Conservation (phyloP, 2,113 vertebrate species). For the human region DNA sequence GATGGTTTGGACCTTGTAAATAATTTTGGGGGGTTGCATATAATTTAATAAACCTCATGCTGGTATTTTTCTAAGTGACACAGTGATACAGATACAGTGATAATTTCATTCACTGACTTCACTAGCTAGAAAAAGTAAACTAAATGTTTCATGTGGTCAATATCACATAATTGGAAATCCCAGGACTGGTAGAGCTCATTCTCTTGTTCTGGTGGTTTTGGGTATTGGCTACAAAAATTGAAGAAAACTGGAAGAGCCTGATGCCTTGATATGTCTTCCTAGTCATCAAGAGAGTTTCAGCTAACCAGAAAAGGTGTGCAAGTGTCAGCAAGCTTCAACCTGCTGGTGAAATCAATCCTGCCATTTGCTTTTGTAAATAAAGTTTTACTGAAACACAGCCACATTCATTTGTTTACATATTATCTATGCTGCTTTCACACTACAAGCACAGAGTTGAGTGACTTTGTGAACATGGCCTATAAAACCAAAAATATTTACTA, state of each 20-base stretch:
- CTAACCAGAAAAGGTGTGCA: background rate
- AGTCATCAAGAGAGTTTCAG: background rate
- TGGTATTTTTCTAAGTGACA: background rate
- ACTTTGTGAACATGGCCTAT: background rate
- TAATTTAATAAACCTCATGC: background rate
- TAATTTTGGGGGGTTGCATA: background rate
- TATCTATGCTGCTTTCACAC: background rate
- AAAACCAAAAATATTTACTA: slow-evolving; percentile 30
- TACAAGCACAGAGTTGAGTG: background rate
- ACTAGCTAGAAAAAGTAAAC: background rate
- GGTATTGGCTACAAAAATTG: background rate
- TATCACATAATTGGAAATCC: background rate
- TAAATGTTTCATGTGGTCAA: background rate
- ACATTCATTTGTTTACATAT: background rate
- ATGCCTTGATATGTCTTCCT: background rate
- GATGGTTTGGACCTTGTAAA: background rate
- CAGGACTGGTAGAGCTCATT: background rate
- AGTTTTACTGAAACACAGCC: background rate
- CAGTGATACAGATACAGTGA: too few relatives aligned
- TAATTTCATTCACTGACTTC: background rate
- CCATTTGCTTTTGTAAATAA: slow-evolving; percentile 6
- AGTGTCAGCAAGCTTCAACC: background rate
- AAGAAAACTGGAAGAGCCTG: background rate
- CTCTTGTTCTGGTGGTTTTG: background rate
- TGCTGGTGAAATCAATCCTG: background rate